Evolutionary conservation across 2,113 vertebrate genomes (phyloP).

Genomic region (Pygathrix nemaeus): DNA sequence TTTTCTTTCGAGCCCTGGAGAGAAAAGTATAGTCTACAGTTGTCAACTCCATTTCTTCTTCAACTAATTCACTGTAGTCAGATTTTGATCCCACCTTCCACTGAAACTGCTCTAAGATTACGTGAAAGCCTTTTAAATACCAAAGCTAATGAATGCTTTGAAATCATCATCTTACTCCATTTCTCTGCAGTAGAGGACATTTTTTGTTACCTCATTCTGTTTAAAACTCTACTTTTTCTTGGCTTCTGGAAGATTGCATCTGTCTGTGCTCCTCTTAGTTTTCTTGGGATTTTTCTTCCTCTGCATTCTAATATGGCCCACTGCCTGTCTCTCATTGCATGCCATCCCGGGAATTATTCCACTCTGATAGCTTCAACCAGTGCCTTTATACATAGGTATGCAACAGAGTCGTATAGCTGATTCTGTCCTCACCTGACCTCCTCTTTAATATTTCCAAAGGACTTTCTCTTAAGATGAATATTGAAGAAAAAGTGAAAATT

Average conservation of each 20-base stretch:
- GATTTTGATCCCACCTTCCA: background rate
- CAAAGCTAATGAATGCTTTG: background rate
- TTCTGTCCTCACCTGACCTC: background rate
- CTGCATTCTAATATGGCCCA: background rate
- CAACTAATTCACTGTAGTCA: background rate
- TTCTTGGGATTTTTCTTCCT: background rate
- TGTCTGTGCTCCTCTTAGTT: background rate
- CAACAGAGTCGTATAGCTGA: background rate
- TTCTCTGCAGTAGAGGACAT: background rate
- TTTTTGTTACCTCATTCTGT: background rate
- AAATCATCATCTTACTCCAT: background rate
- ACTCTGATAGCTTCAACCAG: background rate
- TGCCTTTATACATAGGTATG: background rate
- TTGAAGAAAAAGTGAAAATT: background rate
- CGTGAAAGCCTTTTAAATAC: background rate
- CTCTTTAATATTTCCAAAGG: background rate
- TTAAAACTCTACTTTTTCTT: background rate
- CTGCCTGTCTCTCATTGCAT: background rate
- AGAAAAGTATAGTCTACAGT: background rate
- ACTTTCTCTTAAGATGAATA: background rate
- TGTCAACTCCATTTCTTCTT: background rate
- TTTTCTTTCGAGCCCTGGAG: background rate
- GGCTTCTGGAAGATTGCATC: background rate
- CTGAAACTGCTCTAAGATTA: background rate
- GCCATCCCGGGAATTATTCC: background rate